phyloP scores from a whole-genome alignment of 2,113 vertebrate species.

The Semnornis frantzii region DNA sequence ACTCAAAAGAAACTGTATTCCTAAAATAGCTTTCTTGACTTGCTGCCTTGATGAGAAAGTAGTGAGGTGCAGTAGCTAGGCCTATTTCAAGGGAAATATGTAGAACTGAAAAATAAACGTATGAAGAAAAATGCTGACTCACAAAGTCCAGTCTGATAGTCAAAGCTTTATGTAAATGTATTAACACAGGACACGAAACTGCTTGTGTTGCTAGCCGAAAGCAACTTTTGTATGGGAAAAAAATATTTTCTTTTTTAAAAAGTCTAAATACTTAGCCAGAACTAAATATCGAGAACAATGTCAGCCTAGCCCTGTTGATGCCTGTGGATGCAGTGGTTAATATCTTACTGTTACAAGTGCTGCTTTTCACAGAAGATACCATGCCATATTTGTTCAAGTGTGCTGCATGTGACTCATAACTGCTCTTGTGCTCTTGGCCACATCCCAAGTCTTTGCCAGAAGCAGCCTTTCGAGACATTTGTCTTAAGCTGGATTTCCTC shows the following conservation, averaged over 20 bases:
- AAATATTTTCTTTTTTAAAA: neutral
- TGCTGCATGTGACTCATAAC: conserved; percentile 75
- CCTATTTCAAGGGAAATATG: neutral
- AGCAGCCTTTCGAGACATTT: conserved; percentile 70
- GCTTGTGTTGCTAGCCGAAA: neutral
- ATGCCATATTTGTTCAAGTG: conserved; percentile 83
- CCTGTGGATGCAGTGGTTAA: conserved; percentile 38
- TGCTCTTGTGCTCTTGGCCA: conserved; percentile 67
- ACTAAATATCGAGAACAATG: neutral
- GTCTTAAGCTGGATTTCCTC: conserved; percentile 72
- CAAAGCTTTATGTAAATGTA: neutral
- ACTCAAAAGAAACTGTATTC: neutral
- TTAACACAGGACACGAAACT: neutral
- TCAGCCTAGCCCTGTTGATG: neutral
- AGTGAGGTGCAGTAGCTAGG: neutral
- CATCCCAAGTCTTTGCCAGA: conserved; percentile 72
- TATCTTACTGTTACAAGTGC: conserved; percentile 59
- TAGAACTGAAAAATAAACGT: neutral
- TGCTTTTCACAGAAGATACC: conserved; percentile 74
- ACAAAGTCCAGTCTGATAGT: neutral
- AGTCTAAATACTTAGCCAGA: neutral
- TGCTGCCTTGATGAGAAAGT: neutral
- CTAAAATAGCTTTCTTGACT: neutral
- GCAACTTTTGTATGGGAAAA: neutral
- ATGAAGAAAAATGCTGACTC: neutral